Conservation (phyloP, 2,888 invertebrate species). For the Aproaerema taeniolella region DNA sequence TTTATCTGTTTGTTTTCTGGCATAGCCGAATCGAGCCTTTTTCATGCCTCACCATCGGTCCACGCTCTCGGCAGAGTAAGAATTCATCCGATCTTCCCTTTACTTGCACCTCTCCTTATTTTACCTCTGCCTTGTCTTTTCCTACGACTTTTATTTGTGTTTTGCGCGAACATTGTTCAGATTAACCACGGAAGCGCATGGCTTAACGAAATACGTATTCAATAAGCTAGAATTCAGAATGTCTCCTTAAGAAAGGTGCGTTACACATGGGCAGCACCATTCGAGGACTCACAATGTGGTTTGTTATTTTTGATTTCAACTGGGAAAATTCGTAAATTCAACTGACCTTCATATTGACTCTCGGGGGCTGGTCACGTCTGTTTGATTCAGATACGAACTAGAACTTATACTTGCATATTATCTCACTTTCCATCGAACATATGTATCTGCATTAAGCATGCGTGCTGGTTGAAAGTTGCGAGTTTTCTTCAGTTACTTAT, state of each 20-base stretch:
- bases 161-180: slow-evolving; percentile 41
- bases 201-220: slow-evolving; percentile 34
- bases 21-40: slow-evolving; percentile 64
- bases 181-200: slow-evolving; percentile 69
- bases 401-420: too few species aligned
- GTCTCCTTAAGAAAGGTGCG: slow-evolving; percentile 47
- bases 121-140: slow-evolving; percentile 63
- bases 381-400: slow-evolving; percentile 23
- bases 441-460: slow-evolving; percentile 25
- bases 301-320: slow-evolving; percentile 26
- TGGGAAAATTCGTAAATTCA: slow-evolving; percentile 47
- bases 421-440: background rate
- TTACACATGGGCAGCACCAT: slow-evolving; percentile 69
- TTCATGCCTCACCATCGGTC: slow-evolving; percentile 38
- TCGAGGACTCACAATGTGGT: slow-evolving; percentile 67
- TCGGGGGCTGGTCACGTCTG: slow-evolving; percentile 19
- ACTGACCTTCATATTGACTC: slow-evolving; percentile 12
- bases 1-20: slow-evolving; percentile 78
- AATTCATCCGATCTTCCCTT: slow-evolving; percentile 34
- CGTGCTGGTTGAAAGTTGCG: slow-evolving; percentile 28
- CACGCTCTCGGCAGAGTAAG: slow-evolving; percentile 40
- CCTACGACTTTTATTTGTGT: slow-evolving; percentile 43
- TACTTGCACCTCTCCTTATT: slow-evolving; percentile 67
- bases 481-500: slow-evolving; percentile 45
- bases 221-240: slow-evolving; percentile 31